phyloP scores from a whole-genome alignment of 2,888 invertebrate species.

The Tenodera sinensis region DNA sequence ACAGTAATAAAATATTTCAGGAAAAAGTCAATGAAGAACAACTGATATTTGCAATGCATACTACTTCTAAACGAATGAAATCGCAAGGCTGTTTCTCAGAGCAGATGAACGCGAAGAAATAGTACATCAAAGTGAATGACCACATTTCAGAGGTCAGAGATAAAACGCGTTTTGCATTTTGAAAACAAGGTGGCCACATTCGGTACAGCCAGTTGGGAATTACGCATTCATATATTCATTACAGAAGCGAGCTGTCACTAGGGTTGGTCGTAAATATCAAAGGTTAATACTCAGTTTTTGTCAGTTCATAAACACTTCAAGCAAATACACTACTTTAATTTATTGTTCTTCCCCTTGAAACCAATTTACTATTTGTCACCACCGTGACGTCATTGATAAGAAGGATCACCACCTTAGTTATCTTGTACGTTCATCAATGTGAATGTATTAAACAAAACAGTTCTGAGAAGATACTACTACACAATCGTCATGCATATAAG shows the following conservation, averaged over 20 bases:
- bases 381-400: neutral
- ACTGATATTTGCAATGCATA: no score
- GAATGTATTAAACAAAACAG: no score
- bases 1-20: no score
- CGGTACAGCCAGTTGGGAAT: neutral
- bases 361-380: neutral
- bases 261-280: neutral
- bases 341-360: neutral
- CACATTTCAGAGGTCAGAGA: neutral
- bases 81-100: neutral
- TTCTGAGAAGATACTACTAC: no score
- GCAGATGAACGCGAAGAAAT: neutral
- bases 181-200: neutral
- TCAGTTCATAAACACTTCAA: neutral
- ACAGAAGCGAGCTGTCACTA: neutral
- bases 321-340: neutral
- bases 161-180: neutral
- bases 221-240: neutral
- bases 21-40: no score
- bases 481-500: no score
- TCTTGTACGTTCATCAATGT: no score
- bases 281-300: neutral
- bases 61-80: neutral
- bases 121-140: neutral
- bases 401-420: neutral